Conservation (phyloP, 2,888 invertebrate genomes). For the Plebejus anna region DNA sequence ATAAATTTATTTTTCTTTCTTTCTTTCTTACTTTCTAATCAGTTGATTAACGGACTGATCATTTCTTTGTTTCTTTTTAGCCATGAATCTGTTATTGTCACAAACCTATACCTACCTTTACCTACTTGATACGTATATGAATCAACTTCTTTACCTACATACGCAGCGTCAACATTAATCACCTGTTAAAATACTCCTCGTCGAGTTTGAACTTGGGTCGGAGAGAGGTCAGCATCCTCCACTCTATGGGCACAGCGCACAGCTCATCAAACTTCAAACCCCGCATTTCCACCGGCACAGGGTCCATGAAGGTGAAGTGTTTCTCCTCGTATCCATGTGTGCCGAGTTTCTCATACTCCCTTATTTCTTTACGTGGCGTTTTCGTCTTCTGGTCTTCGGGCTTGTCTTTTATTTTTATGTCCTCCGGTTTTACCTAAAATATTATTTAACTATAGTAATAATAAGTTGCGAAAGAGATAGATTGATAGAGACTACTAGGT, state of each 20-base stretch:
- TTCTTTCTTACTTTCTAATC: no score
- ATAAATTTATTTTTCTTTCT: no score
- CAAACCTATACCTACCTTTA: no score
- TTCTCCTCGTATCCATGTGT: conserved; percentile 80
- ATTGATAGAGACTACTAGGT: no score
- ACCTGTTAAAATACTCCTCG: conserved; percentile 92
- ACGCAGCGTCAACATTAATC: neutral
- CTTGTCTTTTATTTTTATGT: conserved; percentile 86
- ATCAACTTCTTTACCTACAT: no score
- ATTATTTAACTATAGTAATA: neutral
- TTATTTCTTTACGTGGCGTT: conserved; percentile 85
- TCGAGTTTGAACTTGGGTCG: conserved; percentile 91
- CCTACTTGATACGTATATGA: no score
- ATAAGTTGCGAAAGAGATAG: no score
- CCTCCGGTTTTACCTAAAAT: conserved; percentile 84
- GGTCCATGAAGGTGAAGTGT: conserved; percentile 82
- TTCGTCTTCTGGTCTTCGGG: conserved; percentile 85
- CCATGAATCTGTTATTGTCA: no score
- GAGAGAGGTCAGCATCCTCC: conserved; percentile 95
- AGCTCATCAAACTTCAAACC: conserved; percentile 86
- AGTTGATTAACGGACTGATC: no score
- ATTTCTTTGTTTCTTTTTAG: no score
- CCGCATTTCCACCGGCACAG: conserved; percentile 90
- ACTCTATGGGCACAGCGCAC: conserved; percentile 92
- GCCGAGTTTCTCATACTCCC: conserved; percentile 82